Evolutionary conservation across 2,888 invertebrate genomes (phyloP).

Genomic region (Synanthedon vespiformis): DNA sequence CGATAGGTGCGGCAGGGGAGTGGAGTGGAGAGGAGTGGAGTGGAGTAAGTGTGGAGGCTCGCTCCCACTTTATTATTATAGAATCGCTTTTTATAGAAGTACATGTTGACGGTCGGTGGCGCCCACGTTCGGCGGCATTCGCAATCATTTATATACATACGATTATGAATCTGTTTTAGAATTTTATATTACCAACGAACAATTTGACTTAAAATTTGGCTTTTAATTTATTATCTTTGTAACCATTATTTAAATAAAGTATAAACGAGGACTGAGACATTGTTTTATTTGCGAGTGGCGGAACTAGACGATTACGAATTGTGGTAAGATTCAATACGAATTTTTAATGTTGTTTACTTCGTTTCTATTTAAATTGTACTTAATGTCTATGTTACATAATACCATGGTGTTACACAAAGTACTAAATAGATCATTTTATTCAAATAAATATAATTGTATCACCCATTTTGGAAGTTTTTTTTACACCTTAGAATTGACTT

Average conservation of each 20-base stretch:
- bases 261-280: conserved; percentile 62
- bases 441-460: conserved; percentile 62
- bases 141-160: conserved; percentile 42
- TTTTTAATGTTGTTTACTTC: conserved; percentile 37
- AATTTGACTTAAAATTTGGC: conserved; percentile 62
- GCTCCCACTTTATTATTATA: conserved; percentile 64
- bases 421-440: conserved; percentile 64
- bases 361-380: conserved; percentile 49
- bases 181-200: conserved; percentile 71
- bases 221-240: conserved; percentile 69
- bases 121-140: conserved; percentile 17
- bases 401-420: conserved; percentile 69
- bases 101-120: conserved; percentile 36
- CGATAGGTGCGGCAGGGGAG: conserved; percentile 48
- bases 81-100: conserved; percentile 64
- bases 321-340: neutral
- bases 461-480: conserved; percentile 39
- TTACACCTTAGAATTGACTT: conserved; percentile 2
- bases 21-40: conserved; percentile 54
- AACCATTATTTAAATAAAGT: conserved; percentile 67
- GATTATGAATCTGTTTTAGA: conserved; percentile 66
- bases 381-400: conserved; percentile 21
- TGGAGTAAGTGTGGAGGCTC: conserved; percentile 49
- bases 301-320: neutral
- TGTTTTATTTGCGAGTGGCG: conserved; percentile 39